Evolutionary conservation across 2,888 invertebrate species (phyloP), one percentile per base, ranked within the genome.

Genomic region (Silvanus unidentatus): DNA sequence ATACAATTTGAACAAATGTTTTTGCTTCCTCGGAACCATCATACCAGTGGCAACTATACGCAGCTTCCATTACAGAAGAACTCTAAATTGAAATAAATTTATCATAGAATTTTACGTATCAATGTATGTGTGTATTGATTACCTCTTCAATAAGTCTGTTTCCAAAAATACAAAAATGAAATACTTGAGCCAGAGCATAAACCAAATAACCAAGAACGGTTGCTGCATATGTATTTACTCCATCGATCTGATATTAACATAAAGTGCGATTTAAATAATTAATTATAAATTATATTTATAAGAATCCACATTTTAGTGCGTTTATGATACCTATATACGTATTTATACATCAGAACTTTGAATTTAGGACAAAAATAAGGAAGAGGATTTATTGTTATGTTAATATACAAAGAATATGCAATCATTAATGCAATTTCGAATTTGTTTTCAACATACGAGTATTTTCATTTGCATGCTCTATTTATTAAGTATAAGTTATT

Each of bases 21-120:
- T 90, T 90, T 0, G 90, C 90, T 63, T 91, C 90, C 63, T 91
- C 90, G 0, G 89, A 89, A 4, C 90, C 90, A 56, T 90, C 89
- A 67, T 90, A 91, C 90, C 90, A 91, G 54, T 89, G 89, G 60
- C 90, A 90, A 39, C 88, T 88, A 72, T 90, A 91, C 0, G 90
- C 90, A 1, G 90, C 90, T 72, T 91, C 90, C 90, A 90, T 90
- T 3, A 91, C 90, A 2, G 90, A 90, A 48, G 90, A 89, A 62
- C 90, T 90, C 88, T 90, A 65, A 34, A 63, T n/a, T 60, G 44
- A 49, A 43, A 32, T 42, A 44, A 45, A 38, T 14, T 28, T 28
- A 28, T 8, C 28, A n/a, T n/a, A 8, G 22, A 22, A 22, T 8
- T 22, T 3, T 32, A 32, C 32, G n/a, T 12, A 32, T 8, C 10